Evolutionary conservation across 2,888 invertebrate species (phyloP).

Genomic region (Lasiommata megera): DNA sequence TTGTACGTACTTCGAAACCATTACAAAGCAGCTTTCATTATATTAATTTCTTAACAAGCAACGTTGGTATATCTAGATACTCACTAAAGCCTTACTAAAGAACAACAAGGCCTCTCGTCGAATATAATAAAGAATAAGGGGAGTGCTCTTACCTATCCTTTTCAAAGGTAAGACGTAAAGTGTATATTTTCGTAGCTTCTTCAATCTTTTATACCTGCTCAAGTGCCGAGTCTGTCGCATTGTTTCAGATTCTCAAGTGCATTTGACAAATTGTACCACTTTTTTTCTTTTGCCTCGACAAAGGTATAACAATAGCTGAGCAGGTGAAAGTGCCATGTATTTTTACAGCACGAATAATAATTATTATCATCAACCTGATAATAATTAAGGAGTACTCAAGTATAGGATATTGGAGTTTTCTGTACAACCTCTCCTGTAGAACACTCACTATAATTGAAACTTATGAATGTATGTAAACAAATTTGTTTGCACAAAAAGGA

Average conservation of each 20-base stretch:
- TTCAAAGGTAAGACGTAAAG: constrained; percentile 2
- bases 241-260: constrained; percentile 23
- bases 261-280: constrained; percentile 13
- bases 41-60: neutral
- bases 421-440: no score
- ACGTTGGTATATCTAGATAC: neutral
- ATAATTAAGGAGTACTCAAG: no score
- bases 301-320: no score
- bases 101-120: neutral
- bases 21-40: neutral
- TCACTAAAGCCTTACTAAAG: neutral
- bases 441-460: no score
- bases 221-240: constrained; percentile 18
- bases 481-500: no score
- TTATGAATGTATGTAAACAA: no score
- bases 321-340: no score
- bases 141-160: constrained; percentile 9
- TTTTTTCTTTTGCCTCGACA: constrained; percentile 4
- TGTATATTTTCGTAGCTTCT: constrained; percentile 7
- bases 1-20: no score
- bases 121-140: constrained; percentile 7
- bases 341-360: no score
- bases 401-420: no score
- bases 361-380: no score
- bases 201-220: constrained; percentile 25